A percentile compares a stretch with the other conserved stretches of the same genome.
These are phyloP conservation scores for Speoplatyrhinus poulsoni DNA, from an alignment of 2,113 vertebrate genomes.

Conservation along the genomic window DNA sequence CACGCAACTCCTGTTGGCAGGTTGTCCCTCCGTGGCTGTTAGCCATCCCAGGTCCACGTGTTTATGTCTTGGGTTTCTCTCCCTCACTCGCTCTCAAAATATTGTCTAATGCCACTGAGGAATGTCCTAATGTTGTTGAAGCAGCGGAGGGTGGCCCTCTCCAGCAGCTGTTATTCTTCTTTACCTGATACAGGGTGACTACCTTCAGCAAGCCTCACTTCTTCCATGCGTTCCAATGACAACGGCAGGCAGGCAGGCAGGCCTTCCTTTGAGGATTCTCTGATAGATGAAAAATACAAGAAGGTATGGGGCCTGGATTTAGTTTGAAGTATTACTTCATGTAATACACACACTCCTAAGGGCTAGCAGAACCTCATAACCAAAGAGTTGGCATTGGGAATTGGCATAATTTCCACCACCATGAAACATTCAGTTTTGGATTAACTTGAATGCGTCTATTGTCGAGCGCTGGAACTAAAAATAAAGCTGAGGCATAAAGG, in stretches of 20 bases:
- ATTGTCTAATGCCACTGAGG: slow-evolving; percentile 77
- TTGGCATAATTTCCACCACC: slow-evolving; percentile 32
- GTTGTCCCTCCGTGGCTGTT: slow-evolving; percentile 43
- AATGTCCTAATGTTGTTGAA: slow-evolving; percentile 68
- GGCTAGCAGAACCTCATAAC: slow-evolving; percentile 1
- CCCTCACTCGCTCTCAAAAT: slow-evolving; percentile 63
- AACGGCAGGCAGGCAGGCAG: neutral
- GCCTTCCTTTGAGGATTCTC: slow-evolving; percentile 13
- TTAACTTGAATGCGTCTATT: slow-evolving; percentile 61
- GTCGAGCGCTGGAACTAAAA: slow-evolving; percentile 44
- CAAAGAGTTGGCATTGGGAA: slow-evolving; percentile 10
- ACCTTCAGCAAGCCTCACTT: slow-evolving; percentile 3
- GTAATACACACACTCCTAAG: slow-evolving; percentile 4
- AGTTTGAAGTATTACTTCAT: neutral
- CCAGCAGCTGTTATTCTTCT: slow-evolving; percentile 49
- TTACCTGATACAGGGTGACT: slow-evolving; percentile 41
- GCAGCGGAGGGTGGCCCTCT: slow-evolving; percentile 33
- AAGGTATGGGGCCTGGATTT: neutral
- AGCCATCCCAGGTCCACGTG: slow-evolving; percentile 45
- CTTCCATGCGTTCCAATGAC: slow-evolving; percentile 5
- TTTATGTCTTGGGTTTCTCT: slow-evolving; percentile 61
- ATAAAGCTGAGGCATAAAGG: slow-evolving; percentile 47
- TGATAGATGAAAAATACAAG: too few species aligned
- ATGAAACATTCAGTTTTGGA: slow-evolving; percentile 42
- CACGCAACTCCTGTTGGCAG: slow-evolving; percentile 63